Conservation (phyloP, 92 coral and sea anemone species). For the Umimayanthus kanabou region DNA sequence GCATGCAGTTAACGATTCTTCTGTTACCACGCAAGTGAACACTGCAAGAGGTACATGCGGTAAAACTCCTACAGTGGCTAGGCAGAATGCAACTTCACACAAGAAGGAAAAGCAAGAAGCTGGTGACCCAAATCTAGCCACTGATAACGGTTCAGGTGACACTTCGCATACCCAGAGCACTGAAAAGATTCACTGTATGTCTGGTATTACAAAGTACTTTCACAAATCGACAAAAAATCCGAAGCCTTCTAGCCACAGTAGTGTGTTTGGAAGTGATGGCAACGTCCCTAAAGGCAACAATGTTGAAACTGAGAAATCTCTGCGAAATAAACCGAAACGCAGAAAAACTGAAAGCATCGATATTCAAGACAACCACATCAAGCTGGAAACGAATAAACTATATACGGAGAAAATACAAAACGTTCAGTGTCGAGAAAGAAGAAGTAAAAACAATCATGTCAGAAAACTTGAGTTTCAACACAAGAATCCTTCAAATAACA, state of each 20-base stretch:
- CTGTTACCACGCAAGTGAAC: neutral
- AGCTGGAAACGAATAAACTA: neutral
- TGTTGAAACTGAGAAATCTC: neutral
- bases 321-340: neutral
- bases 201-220: constrained; percentile 74
- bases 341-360: neutral
- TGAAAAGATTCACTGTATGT: constrained; percentile 46
- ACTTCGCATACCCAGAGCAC: neutral
- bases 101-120: neutral
- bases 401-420: constrained; percentile 40
- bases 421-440: constrained; percentile 11
- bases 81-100: neutral
- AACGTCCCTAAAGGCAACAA: neutral
- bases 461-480: constrained; percentile 69
- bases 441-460: constrained; percentile 45
- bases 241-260: neutral
- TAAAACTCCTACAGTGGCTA: neutral
- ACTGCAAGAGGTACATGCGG: neutral
- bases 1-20: neutral
- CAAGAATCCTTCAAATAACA: constrained; percentile 1
- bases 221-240: constrained; percentile 52
- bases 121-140: neutral
- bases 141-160: neutral
- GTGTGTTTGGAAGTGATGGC: neutral
- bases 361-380: neutral